Conservation (phyloP, 2,888 invertebrate genomes). For the Cephus pygmeus region DNA sequence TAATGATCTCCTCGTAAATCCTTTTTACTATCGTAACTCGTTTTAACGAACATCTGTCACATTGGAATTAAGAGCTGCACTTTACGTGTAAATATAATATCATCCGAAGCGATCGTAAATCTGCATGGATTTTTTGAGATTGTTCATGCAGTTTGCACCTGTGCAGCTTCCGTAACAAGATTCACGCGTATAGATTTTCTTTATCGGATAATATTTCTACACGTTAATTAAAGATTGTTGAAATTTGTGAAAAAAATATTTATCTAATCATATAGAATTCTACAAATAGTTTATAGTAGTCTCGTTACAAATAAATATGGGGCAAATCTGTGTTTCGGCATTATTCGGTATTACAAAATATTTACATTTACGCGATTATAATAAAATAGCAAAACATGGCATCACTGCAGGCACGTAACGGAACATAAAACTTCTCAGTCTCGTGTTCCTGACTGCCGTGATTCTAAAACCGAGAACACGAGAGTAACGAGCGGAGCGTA, state of each 20-base stretch:
- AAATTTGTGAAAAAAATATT: neutral
- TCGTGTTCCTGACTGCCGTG: neutral
- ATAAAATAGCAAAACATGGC: no score
- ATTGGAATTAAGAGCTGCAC: neutral
- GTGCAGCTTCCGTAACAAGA: neutral
- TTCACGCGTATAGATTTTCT: neutral
- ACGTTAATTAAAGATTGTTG: neutral
- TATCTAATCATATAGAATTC: neutral
- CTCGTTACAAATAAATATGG: no score
- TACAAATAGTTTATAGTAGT: neutral
- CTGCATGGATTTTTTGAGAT: neutral
- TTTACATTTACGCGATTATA: no score
- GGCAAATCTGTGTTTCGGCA: no score
- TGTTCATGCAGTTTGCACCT: no score
- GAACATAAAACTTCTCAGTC: neutral
- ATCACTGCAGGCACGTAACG: neutral
- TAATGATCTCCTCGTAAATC: neutral
- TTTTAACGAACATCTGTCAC: neutral
- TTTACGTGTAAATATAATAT: neutral
- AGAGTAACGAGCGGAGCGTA: conserved; percentile 13
- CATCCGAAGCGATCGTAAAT: neutral
- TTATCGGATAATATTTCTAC: neutral
- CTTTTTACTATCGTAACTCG: neutral
- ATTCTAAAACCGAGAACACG: conserved; percentile 14
- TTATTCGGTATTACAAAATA: no score